phyloP scores from a whole-genome alignment of 1,140 invertebrate species.

The Argopecten irradians region DNA sequence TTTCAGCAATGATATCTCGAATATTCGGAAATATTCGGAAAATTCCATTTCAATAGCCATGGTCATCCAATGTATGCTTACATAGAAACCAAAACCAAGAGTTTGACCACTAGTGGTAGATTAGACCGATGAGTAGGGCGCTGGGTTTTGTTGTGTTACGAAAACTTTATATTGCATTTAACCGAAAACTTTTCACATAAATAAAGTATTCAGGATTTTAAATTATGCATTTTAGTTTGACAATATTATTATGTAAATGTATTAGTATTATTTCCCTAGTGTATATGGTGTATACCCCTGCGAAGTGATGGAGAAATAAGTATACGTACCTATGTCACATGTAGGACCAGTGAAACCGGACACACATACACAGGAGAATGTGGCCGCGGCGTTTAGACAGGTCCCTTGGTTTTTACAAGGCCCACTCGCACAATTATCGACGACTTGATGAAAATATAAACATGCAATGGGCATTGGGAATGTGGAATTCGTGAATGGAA shows the following conservation, averaged over 20 bases:
- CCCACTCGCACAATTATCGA: conserved; percentile 32
- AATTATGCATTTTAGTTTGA: not conserved
- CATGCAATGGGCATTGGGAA: too few species aligned
- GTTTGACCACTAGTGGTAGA: too few species aligned
- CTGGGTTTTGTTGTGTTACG: too few species aligned
- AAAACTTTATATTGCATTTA: too few species aligned
- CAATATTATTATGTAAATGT: not conserved
- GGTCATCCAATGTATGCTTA: too few species aligned
- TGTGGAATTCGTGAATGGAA: too few species aligned
- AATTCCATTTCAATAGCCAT: too few species aligned
- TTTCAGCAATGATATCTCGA: too few species aligned
- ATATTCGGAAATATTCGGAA: too few species aligned
- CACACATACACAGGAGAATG: conserved; percentile 41
- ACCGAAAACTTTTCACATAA: too few species aligned
- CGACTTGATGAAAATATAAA: not conserved
- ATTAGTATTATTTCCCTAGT: not conserved
- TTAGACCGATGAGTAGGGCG: too few species aligned
- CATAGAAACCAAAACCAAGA: too few species aligned
- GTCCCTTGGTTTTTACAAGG: conserved; percentile 45
- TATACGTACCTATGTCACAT: conserved; percentile 37
- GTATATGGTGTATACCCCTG: not conserved
- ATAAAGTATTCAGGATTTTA: not conserved
- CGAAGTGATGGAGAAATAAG: not conserved
- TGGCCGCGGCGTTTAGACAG: conserved; percentile 35
- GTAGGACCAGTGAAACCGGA: conserved; percentile 38